These are phyloP conservation scores for Sthenelais limicola DNA, from an alignment of 2,888 invertebrate species.

Conservation along the genomic window DNA sequence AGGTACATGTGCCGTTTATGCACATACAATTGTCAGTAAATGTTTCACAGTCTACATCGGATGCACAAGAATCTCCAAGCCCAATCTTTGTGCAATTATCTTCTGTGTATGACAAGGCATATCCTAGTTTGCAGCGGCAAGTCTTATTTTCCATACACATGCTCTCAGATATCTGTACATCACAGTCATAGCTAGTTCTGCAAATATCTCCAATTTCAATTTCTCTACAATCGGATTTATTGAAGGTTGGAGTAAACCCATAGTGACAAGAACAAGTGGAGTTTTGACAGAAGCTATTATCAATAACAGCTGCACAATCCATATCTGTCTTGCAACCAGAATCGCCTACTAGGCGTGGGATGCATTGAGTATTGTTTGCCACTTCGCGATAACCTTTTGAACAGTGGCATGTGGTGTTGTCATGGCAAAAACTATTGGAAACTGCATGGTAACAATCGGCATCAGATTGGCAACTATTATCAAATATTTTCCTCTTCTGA, in stretches of 20 bases:
- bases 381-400: slow-evolving; percentile 39
- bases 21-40: slow-evolving; percentile 4
- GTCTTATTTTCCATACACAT: not conserved
- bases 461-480: slow-evolving; percentile 33
- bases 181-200: not conserved
- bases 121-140: not conserved
- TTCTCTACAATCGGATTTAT: slow-evolving; percentile 5
- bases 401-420: slow-evolving; percentile 41
- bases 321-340: slow-evolving; percentile 13
- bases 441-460: slow-evolving; percentile 40
- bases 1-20: not conserved
- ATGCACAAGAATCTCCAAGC: not conserved
- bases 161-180: not conserved
- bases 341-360: not conserved
- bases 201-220: not conserved
- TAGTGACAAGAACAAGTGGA: not conserved
- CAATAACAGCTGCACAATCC: slow-evolving; percentile 40
- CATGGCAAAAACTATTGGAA: slow-evolving; percentile 41
- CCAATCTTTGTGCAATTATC: no score
- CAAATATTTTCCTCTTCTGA: slow-evolving; percentile 23
- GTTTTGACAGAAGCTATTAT: slow-evolving; percentile 23
- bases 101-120: no score
- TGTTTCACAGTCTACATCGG: not conserved
- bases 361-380: slow-evolving; percentile 6
- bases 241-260: not conserved